Conservation (phyloP, 2,888 invertebrate species). For the Iphiclides podalirius region DNA sequence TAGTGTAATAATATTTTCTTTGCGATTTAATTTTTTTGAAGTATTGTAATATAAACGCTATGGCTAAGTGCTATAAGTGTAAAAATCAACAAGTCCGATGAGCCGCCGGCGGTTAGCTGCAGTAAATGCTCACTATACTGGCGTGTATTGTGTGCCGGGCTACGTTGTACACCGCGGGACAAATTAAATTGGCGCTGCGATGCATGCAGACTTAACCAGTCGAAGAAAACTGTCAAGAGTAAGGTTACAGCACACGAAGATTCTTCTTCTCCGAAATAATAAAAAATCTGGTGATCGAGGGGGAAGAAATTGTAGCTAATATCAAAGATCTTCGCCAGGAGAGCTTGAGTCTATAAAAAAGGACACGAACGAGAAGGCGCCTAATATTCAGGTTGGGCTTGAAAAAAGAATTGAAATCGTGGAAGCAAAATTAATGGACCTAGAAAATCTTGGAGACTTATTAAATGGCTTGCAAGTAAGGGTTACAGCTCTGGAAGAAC, state of each 20-base stretch:
- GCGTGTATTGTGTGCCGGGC: neutral
- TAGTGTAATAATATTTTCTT: no score
- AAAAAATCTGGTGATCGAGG: neutral
- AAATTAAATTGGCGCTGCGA: slow-evolving; percentile 1
- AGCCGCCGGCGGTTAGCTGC: neutral
- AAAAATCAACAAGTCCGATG: neutral
- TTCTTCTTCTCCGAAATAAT: neutral
- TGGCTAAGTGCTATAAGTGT: slow-evolving; percentile 1
- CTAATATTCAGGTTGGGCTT: neutral
- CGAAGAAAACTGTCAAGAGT: neutral
- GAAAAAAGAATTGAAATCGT: neutral
- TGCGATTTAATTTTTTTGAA: no score
- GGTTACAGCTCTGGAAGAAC: neutral
- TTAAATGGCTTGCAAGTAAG: neutral
- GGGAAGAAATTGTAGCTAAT: neutral
- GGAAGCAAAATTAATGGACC: neutral
- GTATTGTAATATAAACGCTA: no score
- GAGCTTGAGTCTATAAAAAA: neutral
- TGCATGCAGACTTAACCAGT: neutral
- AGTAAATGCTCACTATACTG: neutral
- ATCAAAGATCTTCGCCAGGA: neutral
- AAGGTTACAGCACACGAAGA: no score
- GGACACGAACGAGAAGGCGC: no score
- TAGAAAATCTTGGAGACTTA: neutral
- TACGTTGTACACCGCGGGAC: neutral